phyloP scores from a whole-genome alignment of 1,140 invertebrate species.

The Subanguina moxae region DNA sequence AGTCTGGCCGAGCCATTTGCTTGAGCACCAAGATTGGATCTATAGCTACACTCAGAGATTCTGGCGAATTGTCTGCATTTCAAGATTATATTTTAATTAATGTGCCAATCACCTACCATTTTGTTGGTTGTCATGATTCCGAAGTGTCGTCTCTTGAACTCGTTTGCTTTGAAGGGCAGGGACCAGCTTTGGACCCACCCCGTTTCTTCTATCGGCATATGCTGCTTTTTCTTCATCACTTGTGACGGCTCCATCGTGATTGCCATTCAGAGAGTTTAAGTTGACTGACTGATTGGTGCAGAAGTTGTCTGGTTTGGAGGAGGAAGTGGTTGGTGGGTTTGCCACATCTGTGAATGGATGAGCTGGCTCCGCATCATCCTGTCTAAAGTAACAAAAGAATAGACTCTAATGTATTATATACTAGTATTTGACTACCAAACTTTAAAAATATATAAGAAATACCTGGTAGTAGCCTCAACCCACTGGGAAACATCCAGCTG shows the following conservation, averaged over 20 bases:
- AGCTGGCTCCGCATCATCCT: constrained; percentile 1
- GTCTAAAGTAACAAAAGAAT: neutral
- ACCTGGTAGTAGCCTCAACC: constrained; percentile 51
- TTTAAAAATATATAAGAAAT: too few relatives aligned
- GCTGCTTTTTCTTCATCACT: constrained; percentile 53
- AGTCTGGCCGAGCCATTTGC: constrained; percentile 83
- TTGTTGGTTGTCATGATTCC: constrained; percentile 30
- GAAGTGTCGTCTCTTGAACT: constrained; percentile 11
- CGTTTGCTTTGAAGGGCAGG: constrained; percentile 28
- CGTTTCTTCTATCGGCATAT: constrained; percentile 45
- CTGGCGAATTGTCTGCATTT: neutral
- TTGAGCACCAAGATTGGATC: constrained; percentile 59
- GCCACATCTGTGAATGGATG: constrained; percentile 8
- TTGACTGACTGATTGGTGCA: too few relatives aligned
- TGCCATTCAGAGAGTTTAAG: too few relatives aligned
- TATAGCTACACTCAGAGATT: constrained; percentile 14
- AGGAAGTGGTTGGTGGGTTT: neutral
- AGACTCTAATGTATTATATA: too few relatives aligned
- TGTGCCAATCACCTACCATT: constrained; percentile 25
- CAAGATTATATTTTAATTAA: neutral
- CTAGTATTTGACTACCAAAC: too few relatives aligned
- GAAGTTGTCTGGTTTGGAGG: neutral
- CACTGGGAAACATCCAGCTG: constrained; percentile 49
- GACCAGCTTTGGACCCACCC: constrained; percentile 41
- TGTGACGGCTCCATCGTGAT: constrained; percentile 37